These are phyloP conservation scores for Gymnogyps californianus DNA, from an alignment of 2,113 vertebrate genomes.

Conservation along the genomic window DNA sequence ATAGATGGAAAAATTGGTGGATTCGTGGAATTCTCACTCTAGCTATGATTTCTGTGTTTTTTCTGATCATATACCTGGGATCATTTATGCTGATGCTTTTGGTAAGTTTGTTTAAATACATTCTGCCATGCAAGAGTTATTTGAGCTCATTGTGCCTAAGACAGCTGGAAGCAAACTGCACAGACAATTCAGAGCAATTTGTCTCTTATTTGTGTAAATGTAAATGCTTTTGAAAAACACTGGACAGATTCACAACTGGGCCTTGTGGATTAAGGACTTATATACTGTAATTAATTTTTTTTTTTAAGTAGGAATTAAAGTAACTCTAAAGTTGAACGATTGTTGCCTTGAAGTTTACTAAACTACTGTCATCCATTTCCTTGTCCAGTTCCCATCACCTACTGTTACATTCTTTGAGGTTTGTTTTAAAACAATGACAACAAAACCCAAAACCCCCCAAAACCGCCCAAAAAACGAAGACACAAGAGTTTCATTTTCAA, in stretches of 20 bases:
- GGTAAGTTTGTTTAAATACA: conserved; percentile 70
- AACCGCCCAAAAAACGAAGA: background rate
- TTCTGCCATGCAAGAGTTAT: background rate
- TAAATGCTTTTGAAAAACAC: background rate
- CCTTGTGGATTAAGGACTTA: background rate
- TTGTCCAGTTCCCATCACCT: background rate
- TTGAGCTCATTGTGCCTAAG: background rate
- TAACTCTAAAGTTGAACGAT: background rate
- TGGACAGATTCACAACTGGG: background rate
- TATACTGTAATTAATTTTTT: background rate
- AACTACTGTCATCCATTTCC: background rate
- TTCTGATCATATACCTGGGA: conserved; percentile 92
- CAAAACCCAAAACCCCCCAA: background rate
- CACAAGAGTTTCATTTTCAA: background rate
- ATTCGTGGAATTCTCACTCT: conserved; percentile 93
- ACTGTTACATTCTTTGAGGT: background rate
- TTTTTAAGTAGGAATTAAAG: background rate
- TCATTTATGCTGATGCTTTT: conserved; percentile 90
- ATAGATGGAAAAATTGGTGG: conserved; percentile 99
- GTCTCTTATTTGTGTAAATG: background rate
- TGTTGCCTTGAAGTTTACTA: background rate
- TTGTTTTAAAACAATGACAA: background rate
- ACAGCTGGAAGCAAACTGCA: background rate
- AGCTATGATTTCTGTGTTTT: conserved; percentile 91
- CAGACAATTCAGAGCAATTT: background rate